Evolutionary conservation across 2,888 invertebrate species (phyloP), one percentile per base, ranked within the genome.

Genomic region (Caenorhabditis plicata): DNA sequence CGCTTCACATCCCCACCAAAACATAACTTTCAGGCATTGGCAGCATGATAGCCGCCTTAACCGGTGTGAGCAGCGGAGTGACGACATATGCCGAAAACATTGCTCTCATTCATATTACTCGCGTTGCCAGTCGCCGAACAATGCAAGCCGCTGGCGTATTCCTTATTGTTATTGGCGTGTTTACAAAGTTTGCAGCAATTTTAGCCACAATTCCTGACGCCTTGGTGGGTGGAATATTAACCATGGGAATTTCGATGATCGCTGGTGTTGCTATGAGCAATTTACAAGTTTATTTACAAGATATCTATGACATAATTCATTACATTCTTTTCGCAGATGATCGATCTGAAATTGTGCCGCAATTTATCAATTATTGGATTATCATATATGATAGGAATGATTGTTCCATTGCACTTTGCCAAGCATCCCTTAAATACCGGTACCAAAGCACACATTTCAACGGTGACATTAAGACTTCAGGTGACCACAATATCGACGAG

Each of bases 211-310:
- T 78, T 39, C 77, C 77, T 0, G 72, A 74, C 29, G 64, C 77
- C 0, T 42, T 77, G 13, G 63, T 78, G 9, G 77, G 77, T 1
- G 77, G 75, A 38, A 63, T 74, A 20, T 61, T 77, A 13, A 64
- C 61, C 4, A 73, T 77, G 73, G 74, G 74, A 27, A 68, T 77
- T n/a, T 68, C 70, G 41, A 73, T 77, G 73, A 75, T 77, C 33
- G 65, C 63, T 19, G 77, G 77, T 8, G 74, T 77, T 2, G 70
- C 71, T 2, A 33, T 77, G 32, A 61, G 69, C 25, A 75, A 77
- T 52, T 39, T 76, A 9, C 69, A 69, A 68, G 74, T 71, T 35
- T 20, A 13, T 27, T 11, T 11, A 19, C 25, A 20, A 22, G 13
- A 27, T 40, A 8, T 47, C 31, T 19, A 19, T 39, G 20, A 36